These are phyloP conservation scores for Sarcophaga bullata DNA, from an alignment of 1,140 invertebrate species.

Conservation along the genomic window DNA sequence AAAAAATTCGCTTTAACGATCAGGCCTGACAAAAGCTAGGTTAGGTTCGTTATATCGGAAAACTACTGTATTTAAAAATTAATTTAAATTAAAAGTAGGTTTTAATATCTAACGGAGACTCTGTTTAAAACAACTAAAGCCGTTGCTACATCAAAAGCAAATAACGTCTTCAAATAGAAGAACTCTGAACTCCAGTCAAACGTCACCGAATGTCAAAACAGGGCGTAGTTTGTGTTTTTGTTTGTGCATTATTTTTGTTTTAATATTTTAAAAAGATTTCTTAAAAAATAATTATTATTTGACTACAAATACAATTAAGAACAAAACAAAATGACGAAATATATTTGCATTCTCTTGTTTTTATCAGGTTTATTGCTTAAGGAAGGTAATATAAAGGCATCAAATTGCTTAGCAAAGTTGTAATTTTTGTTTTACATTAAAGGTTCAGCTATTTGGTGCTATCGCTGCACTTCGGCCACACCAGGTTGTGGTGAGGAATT, in stretches of 20 bases:
- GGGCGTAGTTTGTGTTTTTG: conserved; percentile 27
- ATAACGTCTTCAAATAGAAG: too few species aligned
- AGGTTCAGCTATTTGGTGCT: conserved; percentile 80
- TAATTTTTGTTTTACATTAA: conserved; percentile 16
- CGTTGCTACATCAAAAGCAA: too few species aligned
- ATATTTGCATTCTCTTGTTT: conserved; percentile 3
- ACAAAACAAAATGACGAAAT: neutral
- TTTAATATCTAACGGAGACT: too few species aligned
- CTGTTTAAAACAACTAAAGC: too few species aligned
- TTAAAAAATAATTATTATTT: neutral
- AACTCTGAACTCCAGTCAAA: neutral
- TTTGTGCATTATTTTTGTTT: conserved; percentile 23
- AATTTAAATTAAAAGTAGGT: too few species aligned
- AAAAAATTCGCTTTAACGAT: too few species aligned
- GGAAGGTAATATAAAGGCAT: neutral
- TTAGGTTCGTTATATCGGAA: too few species aligned
- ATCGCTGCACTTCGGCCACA: conserved; percentile 87
- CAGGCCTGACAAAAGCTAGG: too few species aligned
- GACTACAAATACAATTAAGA: conserved; percentile 14
- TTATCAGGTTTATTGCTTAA: neutral
- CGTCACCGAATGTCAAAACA: neutral
- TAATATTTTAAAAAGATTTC: neutral
- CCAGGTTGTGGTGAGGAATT: conserved; percentile 87
- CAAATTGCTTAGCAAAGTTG: neutral
- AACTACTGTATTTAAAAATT: too few species aligned